Base-by-base conservation (phyloP, 2,113 vertebrate genomes). In the Notarius quadriscutis region DNA sequence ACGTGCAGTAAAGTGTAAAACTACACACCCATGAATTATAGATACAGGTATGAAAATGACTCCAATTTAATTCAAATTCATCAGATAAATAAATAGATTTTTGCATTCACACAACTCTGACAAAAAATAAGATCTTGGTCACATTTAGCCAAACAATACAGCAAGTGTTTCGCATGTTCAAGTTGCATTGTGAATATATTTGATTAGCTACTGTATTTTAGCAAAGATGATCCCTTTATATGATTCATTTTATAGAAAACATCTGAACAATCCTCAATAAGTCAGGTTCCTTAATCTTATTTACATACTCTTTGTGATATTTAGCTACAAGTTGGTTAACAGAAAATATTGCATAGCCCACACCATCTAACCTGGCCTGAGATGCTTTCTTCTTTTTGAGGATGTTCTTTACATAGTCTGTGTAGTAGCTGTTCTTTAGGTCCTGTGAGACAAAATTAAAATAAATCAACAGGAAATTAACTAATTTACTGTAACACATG, bases 391-490 rank as follows among this genome's bases (percentile, higher is more conserved):
- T 92, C 85, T 93, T 95, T 89, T 92, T 93, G n/a, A 99, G 94
- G n/a, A 97, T 62, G 0, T 91, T 92, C 92, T 95, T 97, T 30
- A 99, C 95, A 87, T 99, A 99, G 57, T 95, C 94, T 90, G 92
- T 92, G 57, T 96, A 97, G 87, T 96, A 97, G 83, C 91, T 91
- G 86, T 88, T 91, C 86, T 91, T 94, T 0, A 93, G 90, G 87
- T 95, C 94, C 97, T 99, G 62, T 8, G 25, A 71, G 51, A 79
- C 0, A 84, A 57, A 57, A 67, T 6, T 1, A 58, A 84, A 75
- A 22, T 4, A 34, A 67, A 58, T 30, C 3, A 41, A 41, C 41
- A 41, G 41, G 18, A 50, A 7, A 48, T 11, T 30, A 51, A n/a
- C 18, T 58, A 25, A 74, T 55, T 80, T 14, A 41, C 41, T 41